Conservation (phyloP, 2,113 vertebrate genomes). For the Nipponia nippon region DNA sequence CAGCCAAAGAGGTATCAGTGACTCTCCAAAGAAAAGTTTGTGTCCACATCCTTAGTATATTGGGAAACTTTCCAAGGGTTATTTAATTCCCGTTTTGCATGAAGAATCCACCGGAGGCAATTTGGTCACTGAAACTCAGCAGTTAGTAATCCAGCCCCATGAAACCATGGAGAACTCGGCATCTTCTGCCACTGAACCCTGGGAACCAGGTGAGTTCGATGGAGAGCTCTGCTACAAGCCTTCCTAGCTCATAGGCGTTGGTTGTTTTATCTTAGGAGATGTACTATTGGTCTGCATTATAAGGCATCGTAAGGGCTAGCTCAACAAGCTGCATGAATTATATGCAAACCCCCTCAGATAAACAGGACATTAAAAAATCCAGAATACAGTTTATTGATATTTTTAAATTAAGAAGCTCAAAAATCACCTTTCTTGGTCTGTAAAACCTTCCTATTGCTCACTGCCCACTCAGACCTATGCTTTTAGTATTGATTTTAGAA, state of each 20-base stretch:
- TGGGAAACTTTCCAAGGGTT: not conserved
- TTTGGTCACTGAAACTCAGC: not conserved
- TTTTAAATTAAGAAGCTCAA: not conserved
- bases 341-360: not conserved
- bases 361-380: not conserved
- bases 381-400: not conserved
- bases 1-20: not conserved
- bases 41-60: not conserved
- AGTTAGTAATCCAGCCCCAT: not conserved
- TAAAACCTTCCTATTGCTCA: not conserved
- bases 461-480: not conserved
- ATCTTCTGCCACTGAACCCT: not conserved
- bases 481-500: not conserved
- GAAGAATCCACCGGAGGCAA: not conserved
- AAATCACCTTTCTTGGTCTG: not conserved
- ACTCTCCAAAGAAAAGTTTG: not conserved
- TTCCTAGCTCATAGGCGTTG: not conserved
- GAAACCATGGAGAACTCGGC: not conserved
- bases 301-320: not conserved
- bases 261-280: not conserved
- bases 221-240: not conserved
- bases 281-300: not conserved
- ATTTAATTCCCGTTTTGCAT: not conserved
- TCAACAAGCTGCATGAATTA: not conserved
- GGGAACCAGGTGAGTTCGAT: not conserved